Evolutionary conservation across 2,113 vertebrate species (phyloP), one percentile per base, ranked within the genome.

Genomic region (Copsychus sechellarum): DNA sequence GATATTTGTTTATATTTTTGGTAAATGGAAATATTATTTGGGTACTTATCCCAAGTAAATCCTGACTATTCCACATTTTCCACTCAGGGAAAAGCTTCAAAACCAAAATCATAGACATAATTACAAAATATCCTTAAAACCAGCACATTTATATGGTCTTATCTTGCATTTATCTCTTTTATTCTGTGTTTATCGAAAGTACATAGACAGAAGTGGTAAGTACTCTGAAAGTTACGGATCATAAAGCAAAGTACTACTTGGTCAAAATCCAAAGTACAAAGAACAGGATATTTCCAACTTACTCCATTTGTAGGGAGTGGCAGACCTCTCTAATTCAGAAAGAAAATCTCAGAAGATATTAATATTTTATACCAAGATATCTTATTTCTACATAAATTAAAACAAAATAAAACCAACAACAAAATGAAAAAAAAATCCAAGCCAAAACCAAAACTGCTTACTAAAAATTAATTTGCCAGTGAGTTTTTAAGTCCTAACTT

Each of bases 271-370:
- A 57, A 64, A 24, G 4, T 28, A 12, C 15, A 23, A 43, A 69
- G 15, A 40, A 19, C 5, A 57, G 8, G 8, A 21, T 57, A 57
- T 48, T 66, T 57, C 8, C 10, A 66, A 21, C 2, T 50, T 29
- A 16, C 6, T 2, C 6, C 29, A 21, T 11, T 50, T 76, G 34
- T 31, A 31, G 34, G 50, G 12, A 48, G 10, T 40, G 12, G 10
- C 19, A 18, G n/a, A 74, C 6, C 3, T 38, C 28, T 40, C 12
- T 48, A 65, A 65, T 65, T 48, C 31, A 48, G 34, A 74, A 74
- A 29, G 42, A 56, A 1, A 40, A 56, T 24, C 24, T 24, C 0
- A 0, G 34, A 40, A n/a, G 12, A 65, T 40, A 47, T 15, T 65
- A 15, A 29, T 85, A 0, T 24, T 56, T 48, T 65, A 40, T 20